Conservation (phyloP, 1,140 invertebrate species). For the Trachymyrmex septentrionalis region DNA sequence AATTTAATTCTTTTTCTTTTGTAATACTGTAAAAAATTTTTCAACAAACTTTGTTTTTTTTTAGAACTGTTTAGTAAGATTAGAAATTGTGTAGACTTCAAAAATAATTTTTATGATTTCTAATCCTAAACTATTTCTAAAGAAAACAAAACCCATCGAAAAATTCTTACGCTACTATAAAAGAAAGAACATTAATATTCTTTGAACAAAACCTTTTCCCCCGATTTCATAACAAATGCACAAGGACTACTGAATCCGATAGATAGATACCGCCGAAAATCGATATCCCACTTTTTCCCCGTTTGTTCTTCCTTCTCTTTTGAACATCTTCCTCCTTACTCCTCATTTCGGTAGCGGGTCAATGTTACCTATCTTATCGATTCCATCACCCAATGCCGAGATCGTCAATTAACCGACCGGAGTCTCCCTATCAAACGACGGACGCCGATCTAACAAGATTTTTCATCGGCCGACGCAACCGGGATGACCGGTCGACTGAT, state of each 20-base stretch:
- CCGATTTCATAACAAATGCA: slow-evolving; percentile 51
- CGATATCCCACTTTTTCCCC: not conserved
- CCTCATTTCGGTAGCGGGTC: not conserved
- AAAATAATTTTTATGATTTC: too few species aligned
- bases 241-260: slow-evolving; percentile 34
- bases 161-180: not conserved
- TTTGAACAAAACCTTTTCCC: not conserved
- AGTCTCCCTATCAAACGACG: slow-evolving; percentile 72
- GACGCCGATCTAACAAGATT: slow-evolving; percentile 74
- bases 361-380: slow-evolving; percentile 46
- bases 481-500: slow-evolving; percentile 70
- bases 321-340: not conserved
- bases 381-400: slow-evolving; percentile 47
- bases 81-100: too few species aligned
- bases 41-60: too few species aligned
- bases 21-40: too few species aligned
- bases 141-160: not conserved
- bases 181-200: not conserved
- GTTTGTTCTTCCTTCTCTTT: not conserved
- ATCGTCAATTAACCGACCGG: slow-evolving; percentile 77
- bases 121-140: not conserved
- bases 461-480: slow-evolving; percentile 62
- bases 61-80: too few species aligned
- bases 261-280: slow-evolving; percentile 8
- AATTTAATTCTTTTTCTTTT: too few species aligned